Conservation (phyloP, 92 coral and sea anemone genomes). For the Porites cylindrica region DNA sequence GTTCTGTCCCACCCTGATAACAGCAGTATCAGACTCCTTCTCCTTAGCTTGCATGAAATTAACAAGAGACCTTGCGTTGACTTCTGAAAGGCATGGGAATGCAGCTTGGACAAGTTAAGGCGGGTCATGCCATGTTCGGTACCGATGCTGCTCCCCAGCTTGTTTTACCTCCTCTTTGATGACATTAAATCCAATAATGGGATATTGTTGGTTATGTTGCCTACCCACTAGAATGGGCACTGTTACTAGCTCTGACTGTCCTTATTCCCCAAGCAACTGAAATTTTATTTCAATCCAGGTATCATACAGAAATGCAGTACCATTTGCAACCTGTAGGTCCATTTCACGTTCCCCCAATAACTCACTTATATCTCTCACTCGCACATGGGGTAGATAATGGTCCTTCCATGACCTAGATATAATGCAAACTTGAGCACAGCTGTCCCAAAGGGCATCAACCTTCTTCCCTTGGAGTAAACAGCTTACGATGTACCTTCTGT, state of each 20-base stretch:
- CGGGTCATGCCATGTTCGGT: not conserved
- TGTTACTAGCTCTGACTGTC: slow-evolving; percentile 20
- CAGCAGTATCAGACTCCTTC: slow-evolving; percentile 3
- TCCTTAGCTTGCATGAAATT: slow-evolving; percentile 15
- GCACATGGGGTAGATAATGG: slow-evolving; percentile 42
- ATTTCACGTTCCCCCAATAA: slow-evolving; percentile 51
- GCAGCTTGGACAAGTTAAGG: slow-evolving; percentile 1
- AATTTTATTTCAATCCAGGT: slow-evolving; percentile 67
- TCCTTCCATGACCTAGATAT: slow-evolving; percentile 31
- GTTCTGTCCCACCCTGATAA: slow-evolving; percentile 17
- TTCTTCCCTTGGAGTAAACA: slow-evolving; percentile 53
- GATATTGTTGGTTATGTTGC: slow-evolving; percentile 44
- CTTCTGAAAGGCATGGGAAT: slow-evolving; percentile 14
- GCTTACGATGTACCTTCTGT: slow-evolving; percentile 46
- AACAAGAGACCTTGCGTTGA: slow-evolving; percentile 18
- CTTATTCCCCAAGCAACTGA: slow-evolving; percentile 27
- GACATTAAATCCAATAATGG: slow-evolving; percentile 61
- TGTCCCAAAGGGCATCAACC: slow-evolving; percentile 64
- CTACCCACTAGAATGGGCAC: slow-evolving; percentile 50
- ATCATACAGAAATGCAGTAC: slow-evolving; percentile 56
- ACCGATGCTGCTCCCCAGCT: not conserved
- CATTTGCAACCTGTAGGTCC: slow-evolving; percentile 66
- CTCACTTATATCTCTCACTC: no score
- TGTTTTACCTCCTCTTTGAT: slow-evolving; percentile 51
- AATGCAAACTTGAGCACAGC: slow-evolving; percentile 64